Base-by-base conservation (phyloP, 2,797 vertebrate species). In the Pterois miles region DNA sequence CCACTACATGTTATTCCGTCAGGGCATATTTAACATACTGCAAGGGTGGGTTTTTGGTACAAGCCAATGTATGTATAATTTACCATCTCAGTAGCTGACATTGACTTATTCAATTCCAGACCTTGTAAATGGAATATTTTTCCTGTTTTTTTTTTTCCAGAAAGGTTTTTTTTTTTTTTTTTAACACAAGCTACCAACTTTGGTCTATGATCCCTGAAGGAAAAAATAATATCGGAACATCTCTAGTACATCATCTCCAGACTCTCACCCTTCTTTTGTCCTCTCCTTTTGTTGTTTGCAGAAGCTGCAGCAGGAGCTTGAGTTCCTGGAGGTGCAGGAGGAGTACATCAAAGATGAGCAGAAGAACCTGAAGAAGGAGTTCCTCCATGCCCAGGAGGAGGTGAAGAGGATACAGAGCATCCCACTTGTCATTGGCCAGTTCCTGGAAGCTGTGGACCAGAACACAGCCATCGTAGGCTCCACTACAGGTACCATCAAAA, bases 331-430 rank as follows among this genome's bases (percentile, higher is more conserved):
- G 88, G 97, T 99, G 13, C 97, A 99, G 84, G 97, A 99, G 86
- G 97, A 99, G 58, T 98, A 99, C 73, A 99, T 99, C 74, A 99
- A 99, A 85, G 97, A 98, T 70, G 97, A 99, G 85, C 97, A 99
- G 90, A 98, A 97, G 91, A 98, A 99, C 86, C 92, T 98, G 34
- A 98, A 99, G 93, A 98, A 99, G 83, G 97, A 98, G 80, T 99
- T 98, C 36, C 96, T 99, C 29, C 97, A 99, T 0, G 97, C 97
- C 6, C 97, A 99, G 93, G 97, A 99, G 91, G 97, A 99, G 88
- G 97, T 98, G 80, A 98, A 98, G 86, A 95, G 97, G 71, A 98
- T 99, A 92, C 97, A 99, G 94, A 99, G 97, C 92, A 99, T 98
- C 86, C 97, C 97, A 0, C 88, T 98, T 9, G 97, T 99, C 77